Conservation (phyloP, 2,113 vertebrate species). For the Pongo pygmaeus region DNA sequence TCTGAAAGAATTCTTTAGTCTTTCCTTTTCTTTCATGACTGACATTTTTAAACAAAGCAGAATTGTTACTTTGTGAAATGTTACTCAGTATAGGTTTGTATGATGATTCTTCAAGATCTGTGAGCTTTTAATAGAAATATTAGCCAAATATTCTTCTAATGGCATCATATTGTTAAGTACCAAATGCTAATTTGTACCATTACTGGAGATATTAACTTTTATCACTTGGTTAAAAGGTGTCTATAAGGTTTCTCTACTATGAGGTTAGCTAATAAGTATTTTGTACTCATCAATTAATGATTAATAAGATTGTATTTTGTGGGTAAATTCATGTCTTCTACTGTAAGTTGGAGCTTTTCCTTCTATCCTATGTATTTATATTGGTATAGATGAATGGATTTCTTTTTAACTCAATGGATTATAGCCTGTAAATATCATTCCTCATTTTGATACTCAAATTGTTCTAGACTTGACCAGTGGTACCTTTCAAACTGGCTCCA, state of each 20-base stretch:
- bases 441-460: neutral
- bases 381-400: neutral
- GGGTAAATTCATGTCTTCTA: neutral
- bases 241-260: neutral
- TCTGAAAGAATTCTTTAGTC: neutral
- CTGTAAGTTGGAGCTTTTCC: neutral
- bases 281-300: neutral
- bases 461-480: neutral
- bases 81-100: neutral
- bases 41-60: neutral
- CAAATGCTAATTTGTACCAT: neutral
- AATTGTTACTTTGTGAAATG: neutral
- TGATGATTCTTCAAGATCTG: neutral
- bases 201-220: neutral
- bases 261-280: neutral
- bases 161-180: neutral
- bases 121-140: neutral
- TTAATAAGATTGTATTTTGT: neutral
- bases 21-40: neutral
- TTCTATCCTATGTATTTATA: neutral
- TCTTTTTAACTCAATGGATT: neutral
- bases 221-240: neutral
- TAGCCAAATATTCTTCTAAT: neutral
- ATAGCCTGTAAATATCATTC: neutral
- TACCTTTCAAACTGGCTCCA: neutral